phyloP scores from a whole-genome alignment of 2,113 vertebrate species.

The Cinclus cinclus region DNA sequence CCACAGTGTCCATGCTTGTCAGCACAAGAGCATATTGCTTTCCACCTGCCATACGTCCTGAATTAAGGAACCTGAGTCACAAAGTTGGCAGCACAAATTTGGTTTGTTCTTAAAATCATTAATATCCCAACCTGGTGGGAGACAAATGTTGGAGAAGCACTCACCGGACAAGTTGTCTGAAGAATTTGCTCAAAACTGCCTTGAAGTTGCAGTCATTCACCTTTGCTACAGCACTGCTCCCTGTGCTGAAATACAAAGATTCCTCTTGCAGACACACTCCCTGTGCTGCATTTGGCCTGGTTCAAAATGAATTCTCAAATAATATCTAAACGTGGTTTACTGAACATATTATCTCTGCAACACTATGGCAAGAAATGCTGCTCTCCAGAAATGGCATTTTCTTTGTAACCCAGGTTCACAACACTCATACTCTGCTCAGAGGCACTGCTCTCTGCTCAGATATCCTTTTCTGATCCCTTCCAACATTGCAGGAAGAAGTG shows the following conservation, averaged over 20 bases:
- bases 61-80: neutral
- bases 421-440: neutral
- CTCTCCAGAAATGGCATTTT: neutral
- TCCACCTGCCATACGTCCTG: neutral
- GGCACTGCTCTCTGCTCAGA: neutral
- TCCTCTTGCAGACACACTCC: neutral
- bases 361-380: neutral
- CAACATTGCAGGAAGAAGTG: neutral
- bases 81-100: neutral
- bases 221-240: neutral
- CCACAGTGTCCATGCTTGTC: neutral
- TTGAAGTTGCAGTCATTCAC: neutral
- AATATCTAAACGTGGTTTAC: neutral
- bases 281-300: neutral
- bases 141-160: neutral
- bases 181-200: neutral
- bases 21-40: neutral
- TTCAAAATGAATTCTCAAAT: neutral
- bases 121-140: neutral
- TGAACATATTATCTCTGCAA: neutral
- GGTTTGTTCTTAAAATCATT: neutral
- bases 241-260: fast-evolving
- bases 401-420: neutral
- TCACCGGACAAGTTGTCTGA: neutral
- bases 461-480: neutral